Evolutionary conservation across 2,888 invertebrate genomes (phyloP), one percentile per base, ranked within the genome.

Genomic region (Itoplectis maculator): DNA sequence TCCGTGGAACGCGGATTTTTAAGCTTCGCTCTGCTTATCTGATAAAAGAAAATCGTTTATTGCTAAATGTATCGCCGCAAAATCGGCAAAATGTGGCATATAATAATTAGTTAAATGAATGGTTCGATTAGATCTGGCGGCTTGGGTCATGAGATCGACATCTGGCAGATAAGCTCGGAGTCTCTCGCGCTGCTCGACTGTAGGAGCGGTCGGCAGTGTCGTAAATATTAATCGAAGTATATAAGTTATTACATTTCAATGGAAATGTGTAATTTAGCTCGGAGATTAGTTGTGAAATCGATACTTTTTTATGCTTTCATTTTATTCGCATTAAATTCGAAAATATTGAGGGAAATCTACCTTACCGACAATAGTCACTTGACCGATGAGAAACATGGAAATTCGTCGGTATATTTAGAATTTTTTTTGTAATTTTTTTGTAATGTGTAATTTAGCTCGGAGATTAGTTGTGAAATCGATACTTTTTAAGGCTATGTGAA

Each of bases 1-100:
- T 73, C 72, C 72, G 15, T 66, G 70, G 40, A 68, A 66, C 45
- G 8, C 29, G 45, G 40, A 81, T 70, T 76, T 37, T 54, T 40
- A 18, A 72, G 37, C 40, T 13, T 47, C 13, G 29, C 56, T n/a
- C n/a, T n/a, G 37, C 13, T 56, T 70, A 75, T 56, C 23, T 51
- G 37, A 69, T 40, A n/a, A 1, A n/a, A 54, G 45, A 72, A 56
- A 61, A 13, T 40, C 42, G 23, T 1, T 49, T 20, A 45, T 20
- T 54, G 54, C 20, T 42, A 47, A 54, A 63, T 18, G 2, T 11
- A 37, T 20, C 54, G 45, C 8, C 35, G 54, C 40, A 37, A 20
- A 1, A 29, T 35, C 15, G 7, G 29, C 13, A 11, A 29, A 70
- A 49, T 49, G 15, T 47, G 9, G 40, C 35, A n/a, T 18, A 15